Evolutionary conservation across 2,888 invertebrate genomes (phyloP).

Genomic region (Sussaba pulchella): DNA sequence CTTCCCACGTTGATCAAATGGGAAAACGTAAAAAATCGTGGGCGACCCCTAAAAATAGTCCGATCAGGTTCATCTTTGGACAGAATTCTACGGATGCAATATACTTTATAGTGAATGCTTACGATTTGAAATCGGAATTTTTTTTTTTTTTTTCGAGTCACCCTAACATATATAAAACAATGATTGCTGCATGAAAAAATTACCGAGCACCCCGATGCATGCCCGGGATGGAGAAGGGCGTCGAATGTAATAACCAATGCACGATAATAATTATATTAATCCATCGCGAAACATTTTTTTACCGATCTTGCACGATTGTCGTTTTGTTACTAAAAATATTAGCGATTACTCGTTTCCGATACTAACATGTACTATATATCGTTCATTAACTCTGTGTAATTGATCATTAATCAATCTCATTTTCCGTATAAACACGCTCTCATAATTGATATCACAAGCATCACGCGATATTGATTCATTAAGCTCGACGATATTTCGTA

Average conservation of each 20-base stretch:
- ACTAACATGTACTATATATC: constrained; percentile 53
- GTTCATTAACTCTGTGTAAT: constrained; percentile 45
- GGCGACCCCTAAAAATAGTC: too few species aligned
- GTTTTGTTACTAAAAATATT: constrained; percentile 8
- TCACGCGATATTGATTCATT: constrained; percentile 26
- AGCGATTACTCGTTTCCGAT: constrained; percentile 29
- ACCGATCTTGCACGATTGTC: constrained; percentile 20
- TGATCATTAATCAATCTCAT: constrained; percentile 37
- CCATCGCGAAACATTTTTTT: constrained; percentile 3
- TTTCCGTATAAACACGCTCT: constrained; percentile 18
- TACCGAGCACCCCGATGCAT: constrained; percentile 24
- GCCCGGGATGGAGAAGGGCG: too few species aligned
- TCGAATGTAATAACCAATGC: constrained; percentile 19
- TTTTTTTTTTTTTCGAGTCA: too few species aligned
- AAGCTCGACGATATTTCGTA: constrained; percentile 35
- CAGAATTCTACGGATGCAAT: too few species aligned
- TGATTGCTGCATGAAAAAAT: constrained; percentile 33
- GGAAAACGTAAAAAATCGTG: too few species aligned
- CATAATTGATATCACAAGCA: constrained; percentile 27
- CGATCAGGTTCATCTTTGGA: too few species aligned
- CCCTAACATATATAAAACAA: background rate
- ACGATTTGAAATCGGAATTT: too few species aligned
- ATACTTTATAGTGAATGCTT: too few species aligned
- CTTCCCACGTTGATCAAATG: too few species aligned
- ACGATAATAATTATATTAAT: constrained; percentile 29